These are phyloP conservation scores for Murina feae DNA, from an alignment of 2,113 vertebrate genomes.

Conservation along the genomic window DNA sequence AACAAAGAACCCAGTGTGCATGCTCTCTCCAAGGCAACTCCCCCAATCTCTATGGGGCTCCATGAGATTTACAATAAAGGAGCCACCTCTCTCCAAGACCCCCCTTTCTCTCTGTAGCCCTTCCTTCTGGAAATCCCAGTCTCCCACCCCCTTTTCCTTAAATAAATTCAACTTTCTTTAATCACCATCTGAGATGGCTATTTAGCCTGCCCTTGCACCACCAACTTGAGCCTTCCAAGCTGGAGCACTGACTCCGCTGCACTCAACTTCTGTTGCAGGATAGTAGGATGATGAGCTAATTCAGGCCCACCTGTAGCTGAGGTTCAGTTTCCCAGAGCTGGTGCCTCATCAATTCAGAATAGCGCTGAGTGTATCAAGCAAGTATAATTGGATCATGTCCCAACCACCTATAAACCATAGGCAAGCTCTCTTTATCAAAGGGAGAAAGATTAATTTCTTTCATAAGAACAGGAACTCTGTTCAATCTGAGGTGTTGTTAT, in stretches of 20 bases:
- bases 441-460: not conserved
- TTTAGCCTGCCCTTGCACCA: no score
- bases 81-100: no score
- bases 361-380: not conserved
- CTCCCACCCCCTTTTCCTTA: no score
- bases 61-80: no score
- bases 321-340: not conserved
- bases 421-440: not conserved
- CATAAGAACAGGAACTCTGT: not conserved
- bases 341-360: not conserved
- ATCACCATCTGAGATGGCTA: no score
- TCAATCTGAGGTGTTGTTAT: not conserved
- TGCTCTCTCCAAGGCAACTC: no score
- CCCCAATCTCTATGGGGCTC: no score
- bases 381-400: not conserved
- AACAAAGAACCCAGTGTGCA: no score
- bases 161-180: no score
- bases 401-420: not conserved
- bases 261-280: not conserved
- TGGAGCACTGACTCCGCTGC: not conserved
- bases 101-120: no score
- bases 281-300: fast-evolving
- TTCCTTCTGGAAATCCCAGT: no score
- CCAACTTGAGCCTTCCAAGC: no score
- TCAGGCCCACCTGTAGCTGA: not conserved